A percentile compares a stretch with the other conserved stretches of the same genome.
Evolutionary conservation across 2,797 vertebrate genomes (phyloP).

Genomic region (Typhlichthys subterraneus): DNA sequence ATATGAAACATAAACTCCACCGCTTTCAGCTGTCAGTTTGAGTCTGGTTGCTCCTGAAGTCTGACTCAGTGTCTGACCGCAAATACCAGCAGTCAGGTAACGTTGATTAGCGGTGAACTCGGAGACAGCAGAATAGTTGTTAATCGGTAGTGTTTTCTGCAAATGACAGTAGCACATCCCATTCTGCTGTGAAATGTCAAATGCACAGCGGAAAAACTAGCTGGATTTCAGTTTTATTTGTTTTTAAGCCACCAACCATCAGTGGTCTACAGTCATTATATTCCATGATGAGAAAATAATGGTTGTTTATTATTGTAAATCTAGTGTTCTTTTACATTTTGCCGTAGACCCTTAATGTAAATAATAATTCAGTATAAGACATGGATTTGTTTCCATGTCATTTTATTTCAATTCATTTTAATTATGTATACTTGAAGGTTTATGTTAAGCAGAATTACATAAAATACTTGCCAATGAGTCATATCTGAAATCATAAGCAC

Average conservation of each 20-base stretch:
- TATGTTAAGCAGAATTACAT: slow-evolving; percentile 79
- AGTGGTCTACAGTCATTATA: slow-evolving; percentile 16
- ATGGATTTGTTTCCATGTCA: slow-evolving; percentile 45
- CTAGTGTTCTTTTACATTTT: too few relatives aligned
- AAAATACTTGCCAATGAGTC: slow-evolving; percentile 88
- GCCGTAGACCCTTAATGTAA: too few relatives aligned
- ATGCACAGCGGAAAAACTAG: slow-evolving; percentile 44
- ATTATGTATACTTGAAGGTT: slow-evolving; percentile 68
- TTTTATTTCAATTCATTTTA: slow-evolving; percentile 62
- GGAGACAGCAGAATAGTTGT: slow-evolving; percentile 41
- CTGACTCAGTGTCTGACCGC: slow-evolving; percentile 48
- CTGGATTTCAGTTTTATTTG: slow-evolving; percentile 61
- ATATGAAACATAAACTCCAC: slow-evolving; percentile 44
- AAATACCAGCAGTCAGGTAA: slow-evolving; percentile 70
- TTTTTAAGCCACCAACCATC: slow-evolving; percentile 32
- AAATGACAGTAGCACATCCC: slow-evolving; percentile 60
- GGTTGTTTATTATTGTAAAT: neutral
- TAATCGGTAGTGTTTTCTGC: slow-evolving; percentile 62
- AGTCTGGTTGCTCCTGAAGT: slow-evolving; percentile 38
- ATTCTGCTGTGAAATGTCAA: slow-evolving; percentile 73
- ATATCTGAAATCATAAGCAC: slow-evolving; percentile 87
- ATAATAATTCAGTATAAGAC: too few relatives aligned
- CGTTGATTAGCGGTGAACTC: slow-evolving; percentile 56
- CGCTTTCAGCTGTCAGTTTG: slow-evolving; percentile 41
- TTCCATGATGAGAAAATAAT: neutral